Evolutionary conservation across 2,888 invertebrate species (phyloP), one percentile per base, ranked within the genome.

Genomic region (Periphyllus acericola): DNA sequence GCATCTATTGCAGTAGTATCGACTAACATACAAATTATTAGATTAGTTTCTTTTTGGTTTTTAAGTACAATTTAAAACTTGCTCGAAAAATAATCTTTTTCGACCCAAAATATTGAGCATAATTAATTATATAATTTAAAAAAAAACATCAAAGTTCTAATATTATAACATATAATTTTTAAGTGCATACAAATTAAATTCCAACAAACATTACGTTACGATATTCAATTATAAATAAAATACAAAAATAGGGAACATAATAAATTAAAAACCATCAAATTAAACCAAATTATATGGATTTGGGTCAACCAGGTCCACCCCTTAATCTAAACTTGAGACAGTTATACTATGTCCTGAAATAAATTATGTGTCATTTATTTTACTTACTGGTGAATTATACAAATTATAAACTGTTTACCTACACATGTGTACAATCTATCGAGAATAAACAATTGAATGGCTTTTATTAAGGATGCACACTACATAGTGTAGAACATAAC

Each of bases 251-350:
- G n/a, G 46, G 32, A 76, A 78, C 32, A 32, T 14, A 29, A 81
- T 40, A 40, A 68, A 81, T 68, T 40, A n/a, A 40, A 46, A 81
- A 66, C 68, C n/a, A 40, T 68, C 9, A 68, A 81, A 29, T 82
- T 82, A 72, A 82, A 52, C 71, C 71, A 52, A 82, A 82, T 71
- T 71, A 71, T 52, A 52, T 82, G 71, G 46, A 82, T 82, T 72
- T 34, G 34, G 52, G 72, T 72, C 72, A 25, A 34, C 34, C 52
- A 52, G 72, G 55, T 36, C n/a, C 72, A 72, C 82, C 55, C 72
- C 55, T 83, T 83, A 83, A 72, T 83, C 72, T 72, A 55, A 55
- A 83, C 34, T 55, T n/a, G n/a, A 72, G 72, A 66, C 32, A 71
- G 32, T 25, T 40, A n/a, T n/a, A 34, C 25, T 9, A 19, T 25